These are phyloP conservation scores for Myotis lucifugus DNA, from an alignment of 2,113 vertebrate genomes.

Conservation along the genomic window DNA sequence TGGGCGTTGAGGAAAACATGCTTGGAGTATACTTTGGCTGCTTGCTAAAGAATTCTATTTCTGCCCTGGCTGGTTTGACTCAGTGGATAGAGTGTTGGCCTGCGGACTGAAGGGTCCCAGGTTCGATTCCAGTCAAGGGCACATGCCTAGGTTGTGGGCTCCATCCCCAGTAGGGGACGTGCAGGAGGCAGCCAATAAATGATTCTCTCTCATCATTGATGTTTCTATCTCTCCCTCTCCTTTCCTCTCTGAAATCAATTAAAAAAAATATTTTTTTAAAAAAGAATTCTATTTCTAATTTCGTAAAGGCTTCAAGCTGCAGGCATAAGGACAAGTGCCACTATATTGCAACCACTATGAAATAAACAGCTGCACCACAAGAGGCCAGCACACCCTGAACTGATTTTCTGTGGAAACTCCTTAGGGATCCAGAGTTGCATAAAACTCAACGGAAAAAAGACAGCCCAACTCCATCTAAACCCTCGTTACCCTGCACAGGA, in stretches of 20 bases:
- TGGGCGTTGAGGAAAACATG: neutral
- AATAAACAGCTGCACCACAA: neutral
- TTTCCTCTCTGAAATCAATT: no score
- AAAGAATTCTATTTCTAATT: neutral
- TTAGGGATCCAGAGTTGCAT: conserved; percentile 19
- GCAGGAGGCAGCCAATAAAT: no score
- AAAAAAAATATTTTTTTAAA: no score
- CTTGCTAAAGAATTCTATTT: neutral
- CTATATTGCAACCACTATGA: neutral
- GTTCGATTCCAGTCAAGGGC: no score
- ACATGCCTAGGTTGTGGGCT: no score
- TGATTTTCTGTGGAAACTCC: conserved; percentile 29
- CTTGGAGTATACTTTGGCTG: neutral
- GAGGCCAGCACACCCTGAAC: neutral
- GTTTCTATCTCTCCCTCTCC: no score
- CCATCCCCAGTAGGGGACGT: no score
- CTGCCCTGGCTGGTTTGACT: neutral
- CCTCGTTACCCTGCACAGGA: neutral
- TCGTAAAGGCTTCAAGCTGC: neutral
- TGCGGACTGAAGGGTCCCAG: no score
- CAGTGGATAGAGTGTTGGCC: no score
- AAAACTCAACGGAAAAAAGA: conserved; percentile 51
- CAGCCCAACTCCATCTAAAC: neutral
- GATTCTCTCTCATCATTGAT: no score
- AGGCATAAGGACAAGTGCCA: neutral